phyloP scores from a whole-genome alignment of 2,888 invertebrate genomes.

The Melanostoma mellinum region DNA sequence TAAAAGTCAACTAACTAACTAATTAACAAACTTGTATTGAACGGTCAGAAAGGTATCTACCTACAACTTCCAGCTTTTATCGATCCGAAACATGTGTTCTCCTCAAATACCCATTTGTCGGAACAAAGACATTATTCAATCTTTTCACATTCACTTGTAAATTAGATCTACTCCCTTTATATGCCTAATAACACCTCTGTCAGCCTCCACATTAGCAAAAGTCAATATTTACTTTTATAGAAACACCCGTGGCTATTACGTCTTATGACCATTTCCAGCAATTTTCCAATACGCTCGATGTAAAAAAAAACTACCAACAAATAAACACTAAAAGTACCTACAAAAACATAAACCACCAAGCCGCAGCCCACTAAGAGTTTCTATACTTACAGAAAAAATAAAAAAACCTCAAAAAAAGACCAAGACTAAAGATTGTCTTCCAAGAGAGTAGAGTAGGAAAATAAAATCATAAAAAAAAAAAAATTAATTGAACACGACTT shows the following conservation, averaged over 20 bases:
- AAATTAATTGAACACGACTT: constrained; percentile 75
- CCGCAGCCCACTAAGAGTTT: no score
- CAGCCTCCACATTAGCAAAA: constrained; percentile 30
- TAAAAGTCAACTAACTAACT: no score
- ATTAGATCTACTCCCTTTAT: no score
- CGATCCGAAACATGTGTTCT: no score
- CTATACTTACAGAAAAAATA: not conserved
- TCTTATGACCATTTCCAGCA: not conserved
- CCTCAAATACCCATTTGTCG: no score
- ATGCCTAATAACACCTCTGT: no score
- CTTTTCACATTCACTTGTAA: no score
- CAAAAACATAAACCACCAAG: no score
- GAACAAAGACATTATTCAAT: no score
- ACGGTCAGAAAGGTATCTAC: no score
- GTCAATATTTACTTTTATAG: constrained; percentile 30
- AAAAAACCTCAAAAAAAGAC: not conserved
- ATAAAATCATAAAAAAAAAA: constrained; percentile 56
- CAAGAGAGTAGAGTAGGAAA: not conserved
- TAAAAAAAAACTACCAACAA: constrained; percentile 1
- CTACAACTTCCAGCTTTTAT: no score
- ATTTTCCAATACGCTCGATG: not conserved
- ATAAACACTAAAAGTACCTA: not conserved
- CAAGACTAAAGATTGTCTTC: constrained; percentile 5
- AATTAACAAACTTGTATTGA: no score
- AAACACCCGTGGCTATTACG: constrained; percentile 41